Conservation (phyloP, 2,888 invertebrate genomes). For the Eristalinus sepulchralis region DNA sequence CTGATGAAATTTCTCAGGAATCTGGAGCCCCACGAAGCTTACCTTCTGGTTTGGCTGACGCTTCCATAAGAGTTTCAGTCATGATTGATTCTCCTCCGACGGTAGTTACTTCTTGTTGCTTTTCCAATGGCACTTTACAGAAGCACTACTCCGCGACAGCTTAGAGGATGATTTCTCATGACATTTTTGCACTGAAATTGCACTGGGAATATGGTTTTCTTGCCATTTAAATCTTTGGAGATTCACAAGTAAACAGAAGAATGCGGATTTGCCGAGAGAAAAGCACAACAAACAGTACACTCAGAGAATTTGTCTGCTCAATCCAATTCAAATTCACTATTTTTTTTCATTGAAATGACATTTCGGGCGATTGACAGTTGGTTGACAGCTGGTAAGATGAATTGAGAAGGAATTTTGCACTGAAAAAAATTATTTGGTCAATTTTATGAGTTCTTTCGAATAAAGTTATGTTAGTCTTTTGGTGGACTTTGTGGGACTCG, state of each 20-base stretch:
- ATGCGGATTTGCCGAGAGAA: neutral
- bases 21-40: neutral
- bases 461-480: too few relatives aligned
- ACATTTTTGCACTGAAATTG: slow-evolving; percentile 57
- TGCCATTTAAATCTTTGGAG: neutral
- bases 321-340: neutral
- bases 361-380: neutral
- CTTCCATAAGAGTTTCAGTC: neutral
- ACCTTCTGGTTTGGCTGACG: neutral
- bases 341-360: neutral
- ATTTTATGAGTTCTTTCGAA: neutral
- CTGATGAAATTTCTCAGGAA: neutral
- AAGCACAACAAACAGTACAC: slow-evolving; percentile 39
- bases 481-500: too few relatives aligned
- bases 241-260: neutral
- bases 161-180: neutral
- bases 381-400: neutral
- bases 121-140: neutral
- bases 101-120: neutral
- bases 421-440: neutral
- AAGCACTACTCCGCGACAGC: neutral
- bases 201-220: slow-evolving; percentile 50
- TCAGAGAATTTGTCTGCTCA: slow-evolving; percentile 50
- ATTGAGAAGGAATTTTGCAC: neutral
- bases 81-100: neutral